Conservation (phyloP, 2,888 invertebrate genomes). For the Polydrusus cervinus region DNA sequence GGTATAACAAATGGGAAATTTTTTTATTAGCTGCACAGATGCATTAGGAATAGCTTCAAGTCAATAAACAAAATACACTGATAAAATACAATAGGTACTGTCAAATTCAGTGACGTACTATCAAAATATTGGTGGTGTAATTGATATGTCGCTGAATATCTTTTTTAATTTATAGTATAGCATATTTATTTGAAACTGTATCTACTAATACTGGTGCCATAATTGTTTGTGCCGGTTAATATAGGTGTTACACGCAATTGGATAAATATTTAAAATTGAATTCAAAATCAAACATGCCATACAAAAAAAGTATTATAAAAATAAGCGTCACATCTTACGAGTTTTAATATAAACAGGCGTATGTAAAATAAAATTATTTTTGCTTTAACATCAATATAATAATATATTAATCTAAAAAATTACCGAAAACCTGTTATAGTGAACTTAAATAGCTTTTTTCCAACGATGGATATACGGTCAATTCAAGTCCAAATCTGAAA, state of each 20-base stretch:
- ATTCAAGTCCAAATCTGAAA: slow-evolving; percentile 75
- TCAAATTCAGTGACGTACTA: too few relatives aligned
- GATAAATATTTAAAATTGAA: not conserved
- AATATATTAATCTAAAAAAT: not conserved
- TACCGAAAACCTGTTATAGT: slow-evolving; percentile 28
- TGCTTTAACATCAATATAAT: slow-evolving; percentile 24
- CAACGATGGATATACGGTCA: slow-evolving; percentile 76
- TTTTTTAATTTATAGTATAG: too few relatives aligned
- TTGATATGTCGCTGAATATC: too few relatives aligned
- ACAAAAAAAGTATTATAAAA: slow-evolving; percentile 1
- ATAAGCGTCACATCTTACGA: not conserved
- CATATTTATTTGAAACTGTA: not conserved
- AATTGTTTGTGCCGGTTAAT: not conserved
- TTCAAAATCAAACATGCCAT: not conserved
- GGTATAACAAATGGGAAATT: too few relatives aligned
- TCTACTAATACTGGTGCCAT: not conserved
- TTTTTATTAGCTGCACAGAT: too few relatives aligned
- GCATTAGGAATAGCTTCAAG: too few relatives aligned
- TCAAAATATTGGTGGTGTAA: too few relatives aligned
- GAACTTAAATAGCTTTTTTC: slow-evolving; percentile 79
- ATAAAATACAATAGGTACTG: too few relatives aligned
- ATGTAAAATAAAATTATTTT: not conserved
- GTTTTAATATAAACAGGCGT: not conserved
- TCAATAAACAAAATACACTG: too few relatives aligned
- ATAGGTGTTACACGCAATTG: not conserved